Conservation (phyloP, 1,140 invertebrate species). For the Bombyx mori region ASM3026992v2 NC_085109.1:7993501-7994000, state of each 20-base stretch:
- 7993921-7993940: background rate
- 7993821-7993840: conserved; percentile 56
- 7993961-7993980: background rate
- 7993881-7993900: conserved; percentile 36
- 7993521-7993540: conserved; percentile 57
- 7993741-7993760: conserved; percentile 65
- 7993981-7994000: conserved; percentile 44
- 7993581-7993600: conserved; percentile 62
- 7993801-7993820: conserved; percentile 63
- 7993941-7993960: background rate
- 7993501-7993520: conserved; percentile 59
- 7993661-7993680: conserved; percentile 48
- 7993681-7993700: conserved; percentile 43
- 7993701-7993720: conserved; percentile 70
- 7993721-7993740: conserved; percentile 70
- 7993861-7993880: conserved; percentile 2
- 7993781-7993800: conserved; percentile 60
- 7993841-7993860: conserved; percentile 53
- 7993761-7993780: conserved; percentile 56
- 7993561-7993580: conserved; percentile 70
- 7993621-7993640: conserved; percentile 47
- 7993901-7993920: conserved; percentile 23
- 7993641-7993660: conserved; percentile 65
- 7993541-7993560: conserved; percentile 66
- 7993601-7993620: conserved; percentile 28